A percentile compares a stretch with the other conserved stretches of the same genome.
Evolutionary conservation across 2,113 vertebrate species (phyloP).

Genomic region (Elgaria multicarinata): DNA sequence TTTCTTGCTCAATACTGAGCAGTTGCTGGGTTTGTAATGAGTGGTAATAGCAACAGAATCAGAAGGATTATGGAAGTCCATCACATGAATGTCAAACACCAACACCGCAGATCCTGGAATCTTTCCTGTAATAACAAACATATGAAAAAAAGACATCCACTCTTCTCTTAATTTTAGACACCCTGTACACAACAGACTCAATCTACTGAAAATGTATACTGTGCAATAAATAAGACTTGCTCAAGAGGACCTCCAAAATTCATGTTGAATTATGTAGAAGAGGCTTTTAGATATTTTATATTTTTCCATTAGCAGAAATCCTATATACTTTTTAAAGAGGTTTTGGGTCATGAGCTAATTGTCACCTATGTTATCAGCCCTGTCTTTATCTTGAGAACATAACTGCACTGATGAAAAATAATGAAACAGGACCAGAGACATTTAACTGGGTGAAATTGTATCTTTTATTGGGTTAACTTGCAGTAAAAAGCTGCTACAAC

Average conservation of each 20-base stretch:
- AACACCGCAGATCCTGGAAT: conserved; percentile 97
- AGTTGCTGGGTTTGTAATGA: conserved; percentile 84
- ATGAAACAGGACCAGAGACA: neutral
- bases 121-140: conserved; percentile 79
- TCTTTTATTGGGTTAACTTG: neutral
- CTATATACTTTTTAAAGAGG: neutral
- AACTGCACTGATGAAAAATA: neutral
- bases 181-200: neutral
- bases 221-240: neutral
- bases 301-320: neutral
- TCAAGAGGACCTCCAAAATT: neutral
- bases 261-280: neutral
- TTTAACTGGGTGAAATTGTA: neutral
- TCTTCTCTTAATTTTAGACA: neutral
- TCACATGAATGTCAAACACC: conserved; percentile 91
- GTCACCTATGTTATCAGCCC: neutral
- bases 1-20: conserved; percentile 86
- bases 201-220: neutral
- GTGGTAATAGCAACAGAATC: conserved; percentile 85
- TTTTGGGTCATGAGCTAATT: neutral
- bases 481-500: neutral
- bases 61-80: conserved; percentile 96
- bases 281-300: neutral
- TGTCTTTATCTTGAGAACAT: neutral
- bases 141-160: neutral